Evolutionary conservation across 2,888 invertebrate species (phyloP).

Genomic region (Dicycla oo): DNA sequence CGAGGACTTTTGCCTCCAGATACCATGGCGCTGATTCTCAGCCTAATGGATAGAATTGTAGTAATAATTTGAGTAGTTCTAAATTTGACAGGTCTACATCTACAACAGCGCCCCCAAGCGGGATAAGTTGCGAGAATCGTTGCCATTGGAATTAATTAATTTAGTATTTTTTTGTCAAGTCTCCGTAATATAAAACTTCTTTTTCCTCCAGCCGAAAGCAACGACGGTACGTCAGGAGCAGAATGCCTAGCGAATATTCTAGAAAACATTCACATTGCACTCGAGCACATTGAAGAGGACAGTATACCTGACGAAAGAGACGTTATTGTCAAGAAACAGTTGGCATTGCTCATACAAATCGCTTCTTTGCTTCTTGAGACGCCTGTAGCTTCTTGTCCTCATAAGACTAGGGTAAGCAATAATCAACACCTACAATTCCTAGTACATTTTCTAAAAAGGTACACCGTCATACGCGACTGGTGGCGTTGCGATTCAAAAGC

Average conservation of each 20-base stretch:
- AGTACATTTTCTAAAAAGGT: too few relatives aligned
- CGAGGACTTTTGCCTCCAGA: too few relatives aligned
- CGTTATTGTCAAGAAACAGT: conserved; percentile 70
- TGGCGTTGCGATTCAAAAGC: too few relatives aligned
- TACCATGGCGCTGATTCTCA: too few relatives aligned
- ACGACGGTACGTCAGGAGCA: conserved; percentile 67
- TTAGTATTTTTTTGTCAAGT: neutral
- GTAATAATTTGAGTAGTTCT: too few relatives aligned
- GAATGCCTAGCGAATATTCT: conserved; percentile 76
- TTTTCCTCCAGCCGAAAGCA: conserved; percentile 68
- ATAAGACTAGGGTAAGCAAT: conserved; percentile 73
- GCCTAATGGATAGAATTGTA: too few relatives aligned
- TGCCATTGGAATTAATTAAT: neutral
- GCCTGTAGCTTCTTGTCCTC: conserved; percentile 69
- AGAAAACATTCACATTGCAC: conserved; percentile 71
- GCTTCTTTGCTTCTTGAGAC: conserved; percentile 74
- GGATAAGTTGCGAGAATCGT: too few relatives aligned
- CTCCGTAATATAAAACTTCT: neutral
- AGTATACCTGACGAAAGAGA: conserved; percentile 72
- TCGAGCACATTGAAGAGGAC: conserved; percentile 72
- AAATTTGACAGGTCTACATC: too few relatives aligned
- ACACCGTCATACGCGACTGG: too few relatives aligned
- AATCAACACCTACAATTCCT: too few relatives aligned
- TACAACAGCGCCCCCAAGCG: too few relatives aligned
- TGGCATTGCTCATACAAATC: conserved; percentile 69